Conservation (phyloP, 2,888 invertebrate genomes). For the Orthosia cruda region DNA sequence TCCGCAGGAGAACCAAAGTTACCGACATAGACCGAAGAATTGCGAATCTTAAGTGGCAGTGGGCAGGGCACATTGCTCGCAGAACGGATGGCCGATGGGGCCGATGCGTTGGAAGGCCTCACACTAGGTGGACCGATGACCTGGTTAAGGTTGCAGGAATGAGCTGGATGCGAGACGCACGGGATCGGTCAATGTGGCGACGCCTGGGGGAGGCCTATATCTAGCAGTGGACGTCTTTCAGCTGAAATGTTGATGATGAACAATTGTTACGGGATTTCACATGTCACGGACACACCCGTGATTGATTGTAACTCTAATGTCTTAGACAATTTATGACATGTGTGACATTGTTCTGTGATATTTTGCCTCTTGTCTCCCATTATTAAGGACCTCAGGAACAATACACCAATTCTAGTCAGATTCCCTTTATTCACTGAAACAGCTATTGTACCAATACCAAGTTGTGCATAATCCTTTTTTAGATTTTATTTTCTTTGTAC, state of each 20-base stretch:
- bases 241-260: conserved; percentile 78
- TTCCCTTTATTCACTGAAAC: conserved; percentile 69
- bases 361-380: conserved; percentile 71
- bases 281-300: conserved; percentile 87
- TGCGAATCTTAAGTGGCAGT: too few species aligned
- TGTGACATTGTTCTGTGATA: conserved; percentile 79
- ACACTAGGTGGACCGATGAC: too few species aligned
- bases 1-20: too few species aligned
- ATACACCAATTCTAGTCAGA: conserved; percentile 64
- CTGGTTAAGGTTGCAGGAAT: too few species aligned
- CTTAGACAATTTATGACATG: conserved; percentile 86
- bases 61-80: too few species aligned
- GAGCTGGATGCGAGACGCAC: conserved; percentile 76
- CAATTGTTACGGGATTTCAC: too few species aligned
- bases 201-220: too few species aligned
- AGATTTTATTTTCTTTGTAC: conserved; percentile 47
- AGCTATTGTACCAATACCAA: conserved; percentile 64
- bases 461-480: conserved; percentile 54
- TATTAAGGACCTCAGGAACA: conserved; percentile 66
- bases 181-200: too few species aligned
- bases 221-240: too few species aligned
- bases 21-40: too few species aligned
- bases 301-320: conserved; percentile 91
- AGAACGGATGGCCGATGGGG: too few species aligned
- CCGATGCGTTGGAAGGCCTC: too few species aligned